phyloP scores from a whole-genome alignment of 2,113 vertebrate genomes.

The Aphelocoma coerulescens region DNA sequence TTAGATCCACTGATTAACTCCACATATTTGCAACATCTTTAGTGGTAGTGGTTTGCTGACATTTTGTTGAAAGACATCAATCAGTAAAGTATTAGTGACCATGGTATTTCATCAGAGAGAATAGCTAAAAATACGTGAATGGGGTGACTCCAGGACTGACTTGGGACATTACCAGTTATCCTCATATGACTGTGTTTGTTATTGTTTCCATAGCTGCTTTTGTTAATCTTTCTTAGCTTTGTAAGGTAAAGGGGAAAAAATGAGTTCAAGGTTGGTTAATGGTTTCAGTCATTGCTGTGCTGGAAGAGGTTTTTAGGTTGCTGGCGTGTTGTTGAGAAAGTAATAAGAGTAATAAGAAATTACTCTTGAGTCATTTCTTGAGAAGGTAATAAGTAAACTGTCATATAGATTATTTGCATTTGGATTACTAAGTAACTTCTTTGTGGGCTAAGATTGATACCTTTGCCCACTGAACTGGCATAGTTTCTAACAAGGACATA shows the following conservation, averaged over 20 bases:
- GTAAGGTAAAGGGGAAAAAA: not conserved
- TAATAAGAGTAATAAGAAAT: not conserved
- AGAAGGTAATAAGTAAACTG: not conserved
- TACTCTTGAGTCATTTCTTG: not conserved
- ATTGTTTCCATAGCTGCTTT: not conserved
- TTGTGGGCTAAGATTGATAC: constrained; percentile 15
- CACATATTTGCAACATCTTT: not conserved
- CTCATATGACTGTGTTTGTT: not conserved
- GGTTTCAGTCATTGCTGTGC: not conserved
- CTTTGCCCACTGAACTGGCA: constrained; percentile 38
- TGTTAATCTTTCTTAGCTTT: not conserved
- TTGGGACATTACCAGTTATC: not conserved
- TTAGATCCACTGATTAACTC: not conserved
- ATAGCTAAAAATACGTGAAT: not conserved
- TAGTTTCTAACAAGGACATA: constrained; percentile 1
- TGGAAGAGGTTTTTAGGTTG: not conserved
- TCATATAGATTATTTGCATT: not conserved
- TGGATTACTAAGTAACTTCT: constrained; percentile 63
- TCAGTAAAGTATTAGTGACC: not conserved
- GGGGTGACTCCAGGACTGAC: not conserved
- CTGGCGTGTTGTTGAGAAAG: not conserved
- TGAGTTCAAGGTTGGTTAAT: not conserved
- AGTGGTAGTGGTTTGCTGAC: not conserved
- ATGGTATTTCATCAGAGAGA: not conserved
- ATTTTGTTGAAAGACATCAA: not conserved